A percentile compares a stretch with the other conserved stretches of the same genome.
phyloP scores from a whole-genome alignment of 1,140 invertebrate species.

The Sycobia sp. region DNA sequence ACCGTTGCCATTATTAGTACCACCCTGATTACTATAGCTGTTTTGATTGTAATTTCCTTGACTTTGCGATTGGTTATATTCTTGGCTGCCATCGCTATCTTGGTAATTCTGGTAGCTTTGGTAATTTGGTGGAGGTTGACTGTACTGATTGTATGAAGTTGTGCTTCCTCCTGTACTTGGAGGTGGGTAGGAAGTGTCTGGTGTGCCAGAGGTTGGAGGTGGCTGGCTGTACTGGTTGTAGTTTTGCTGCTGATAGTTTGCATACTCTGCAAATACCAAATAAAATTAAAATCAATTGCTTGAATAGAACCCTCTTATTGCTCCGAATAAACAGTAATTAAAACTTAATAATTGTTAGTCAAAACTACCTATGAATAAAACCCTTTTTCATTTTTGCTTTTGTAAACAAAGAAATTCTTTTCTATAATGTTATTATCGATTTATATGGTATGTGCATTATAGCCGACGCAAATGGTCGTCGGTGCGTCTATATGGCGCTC shows the following conservation, averaged over 20 bases:
- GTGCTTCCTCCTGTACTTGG: conserved; percentile 44
- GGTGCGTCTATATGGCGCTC: conserved; percentile 25
- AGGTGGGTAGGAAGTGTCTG: conserved; percentile 54
- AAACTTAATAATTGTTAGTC: no score
- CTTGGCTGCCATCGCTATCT: conserved; percentile 50
- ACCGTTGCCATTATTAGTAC: conserved; percentile 51
- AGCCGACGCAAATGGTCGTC: conserved; percentile 2
- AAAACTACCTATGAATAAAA: no score
- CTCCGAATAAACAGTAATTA: no score
- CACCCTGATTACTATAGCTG: conserved; percentile 59
- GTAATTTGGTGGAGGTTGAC: conserved; percentile 52
- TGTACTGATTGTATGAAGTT: conserved; percentile 49
- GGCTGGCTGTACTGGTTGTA: conserved; percentile 49
- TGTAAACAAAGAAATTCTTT: no score
- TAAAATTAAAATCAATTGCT: no score
- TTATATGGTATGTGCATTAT: not conserved
- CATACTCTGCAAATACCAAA: conserved; percentile 49
- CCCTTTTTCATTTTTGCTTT: no score
- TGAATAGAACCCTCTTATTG: no score
- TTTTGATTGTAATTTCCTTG: conserved; percentile 60
- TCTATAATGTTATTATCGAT: not conserved
- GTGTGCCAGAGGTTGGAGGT: conserved; percentile 41
- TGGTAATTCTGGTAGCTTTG: conserved; percentile 53
- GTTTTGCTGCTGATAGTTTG: conserved; percentile 55
- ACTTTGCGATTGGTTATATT: conserved; percentile 46